Conservation (phyloP, 64 coral and sea anemone genomes). For the Stichodactyla helianthus region DNA sequence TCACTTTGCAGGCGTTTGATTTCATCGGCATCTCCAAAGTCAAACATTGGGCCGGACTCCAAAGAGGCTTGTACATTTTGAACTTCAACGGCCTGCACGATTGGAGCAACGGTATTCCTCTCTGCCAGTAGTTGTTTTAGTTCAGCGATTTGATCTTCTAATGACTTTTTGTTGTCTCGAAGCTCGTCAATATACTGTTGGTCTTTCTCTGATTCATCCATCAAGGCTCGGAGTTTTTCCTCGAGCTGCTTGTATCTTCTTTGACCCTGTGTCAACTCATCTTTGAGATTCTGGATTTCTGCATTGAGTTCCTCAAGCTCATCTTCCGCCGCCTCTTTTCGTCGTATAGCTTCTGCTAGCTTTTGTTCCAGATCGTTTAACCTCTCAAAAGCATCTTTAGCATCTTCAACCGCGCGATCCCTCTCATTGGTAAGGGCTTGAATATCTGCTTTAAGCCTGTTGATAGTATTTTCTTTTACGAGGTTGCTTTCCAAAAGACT, state of each 20-base stretch:
- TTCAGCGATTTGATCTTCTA: conserved; percentile 55
- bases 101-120: conserved; percentile 32
- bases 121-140: conserved; percentile 55
- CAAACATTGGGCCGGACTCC: conserved; percentile 49
- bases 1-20: conserved; percentile 57
- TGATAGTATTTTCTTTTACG: conserved; percentile 17
- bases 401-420: conserved; percentile 56
- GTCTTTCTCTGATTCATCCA: conserved; percentile 49
- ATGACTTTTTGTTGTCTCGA: conserved; percentile 43
- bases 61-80: conserved; percentile 30
- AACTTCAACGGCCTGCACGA: conserved; percentile 51
- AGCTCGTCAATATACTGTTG: conserved; percentile 68
- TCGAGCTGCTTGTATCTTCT: conserved; percentile 54
- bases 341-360: conserved; percentile 30
- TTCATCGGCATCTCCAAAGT: conserved; percentile 74
- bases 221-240: conserved; percentile 64
- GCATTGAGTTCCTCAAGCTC: conserved; percentile 45
- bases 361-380: conserved; percentile 59
- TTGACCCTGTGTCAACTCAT: conserved; percentile 22
- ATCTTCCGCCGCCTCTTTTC: conserved; percentile 43
- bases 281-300: conserved; percentile 43
- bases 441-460: conserved; percentile 47
- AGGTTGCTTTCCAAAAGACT: conserved; percentile 27
- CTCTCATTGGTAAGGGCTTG: conserved; percentile 60
- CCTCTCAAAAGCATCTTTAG: conserved; percentile 41